Percentiles rank a stretch among this genome's conserved stretches.
Evolutionary conservation across 2,113 vertebrate species (phyloP).

Genomic region (Globicephala melas): DNA sequence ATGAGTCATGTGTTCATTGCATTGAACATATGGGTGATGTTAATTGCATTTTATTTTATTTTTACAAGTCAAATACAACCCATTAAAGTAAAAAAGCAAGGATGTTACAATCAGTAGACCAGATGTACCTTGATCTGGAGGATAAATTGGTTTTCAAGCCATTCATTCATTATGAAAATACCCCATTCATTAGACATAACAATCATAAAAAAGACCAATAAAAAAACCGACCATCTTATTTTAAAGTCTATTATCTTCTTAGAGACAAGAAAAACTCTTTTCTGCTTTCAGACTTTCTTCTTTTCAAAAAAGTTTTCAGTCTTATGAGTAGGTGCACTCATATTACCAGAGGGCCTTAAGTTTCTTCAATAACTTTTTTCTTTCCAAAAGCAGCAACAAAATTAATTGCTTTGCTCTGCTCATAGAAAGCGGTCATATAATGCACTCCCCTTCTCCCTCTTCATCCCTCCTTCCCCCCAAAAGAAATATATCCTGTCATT

Average conservation of each 20-base stretch:
- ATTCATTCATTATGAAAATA: not conserved
- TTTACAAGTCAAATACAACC: slow-evolving; percentile 45
- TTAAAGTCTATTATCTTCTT: slow-evolving; percentile 2
- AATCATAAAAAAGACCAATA: not conserved
- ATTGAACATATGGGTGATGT: not conserved
- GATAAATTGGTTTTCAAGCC: slow-evolving; percentile 35
- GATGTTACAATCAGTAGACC: not conserved
- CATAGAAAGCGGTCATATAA: not conserved
- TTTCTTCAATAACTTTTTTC: not conserved
- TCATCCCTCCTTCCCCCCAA: too few relatives aligned
- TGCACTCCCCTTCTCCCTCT: rapidly evolving
- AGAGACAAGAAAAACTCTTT: slow-evolving; percentile 7
- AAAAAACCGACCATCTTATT: not conserved
- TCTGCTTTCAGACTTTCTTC: slow-evolving; percentile 25
- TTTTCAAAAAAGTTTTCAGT: not conserved
- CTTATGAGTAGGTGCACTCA: not conserved
- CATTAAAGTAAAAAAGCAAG: not conserved
- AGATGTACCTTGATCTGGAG: slow-evolving; percentile 4
- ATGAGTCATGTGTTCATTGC: slow-evolving; percentile 21
- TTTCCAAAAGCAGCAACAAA: not conserved
- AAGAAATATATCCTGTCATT: not conserved
- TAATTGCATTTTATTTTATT: slow-evolving; percentile 46
- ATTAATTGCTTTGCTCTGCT: not conserved
- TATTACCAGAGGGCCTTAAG: not conserved
- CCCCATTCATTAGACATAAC: not conserved